phyloP scores from a whole-genome alignment of 2,113 vertebrate species.

The Prietella phreatophila region DNA sequence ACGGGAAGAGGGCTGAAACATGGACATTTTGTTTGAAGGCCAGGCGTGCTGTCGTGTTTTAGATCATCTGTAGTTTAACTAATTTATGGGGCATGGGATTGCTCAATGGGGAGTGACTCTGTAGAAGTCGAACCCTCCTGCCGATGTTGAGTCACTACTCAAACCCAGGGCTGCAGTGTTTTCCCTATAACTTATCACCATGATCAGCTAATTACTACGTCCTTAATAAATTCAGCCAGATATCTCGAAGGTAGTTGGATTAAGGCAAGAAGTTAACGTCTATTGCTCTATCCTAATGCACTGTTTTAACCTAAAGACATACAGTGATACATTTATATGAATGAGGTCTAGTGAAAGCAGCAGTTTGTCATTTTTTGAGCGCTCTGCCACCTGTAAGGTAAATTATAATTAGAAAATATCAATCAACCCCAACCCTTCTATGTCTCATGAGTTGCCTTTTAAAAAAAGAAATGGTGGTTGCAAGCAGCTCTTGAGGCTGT shows the following conservation, averaged over 20 bases:
- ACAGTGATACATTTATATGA: background rate
- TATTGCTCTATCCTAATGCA: background rate
- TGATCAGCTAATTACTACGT: slow-evolving; percentile 4
- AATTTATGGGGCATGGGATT: background rate
- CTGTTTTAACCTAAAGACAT: background rate
- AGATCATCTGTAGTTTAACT: background rate
- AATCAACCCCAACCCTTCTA: background rate
- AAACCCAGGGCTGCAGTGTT: background rate
- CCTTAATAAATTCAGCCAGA: slow-evolving; percentile 13
- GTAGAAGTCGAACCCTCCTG: background rate
- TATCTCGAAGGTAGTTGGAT: background rate
- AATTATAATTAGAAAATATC: slow-evolving; percentile 6
- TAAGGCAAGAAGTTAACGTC: background rate
- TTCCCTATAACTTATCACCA: background rate
- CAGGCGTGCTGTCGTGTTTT: background rate
- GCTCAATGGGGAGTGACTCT: background rate
- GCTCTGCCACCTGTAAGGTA: background rate
- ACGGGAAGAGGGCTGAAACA: background rate
- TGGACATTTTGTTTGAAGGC: background rate
- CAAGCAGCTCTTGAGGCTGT: no score
- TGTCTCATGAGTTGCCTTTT: background rate
- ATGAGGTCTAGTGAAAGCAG: background rate
- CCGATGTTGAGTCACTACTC: background rate
- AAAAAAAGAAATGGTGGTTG: background rate
- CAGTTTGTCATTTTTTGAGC: background rate